Evolutionary conservation across 2,797 vertebrate species (phyloP).

Genomic region (Pangasius djambal): DNA sequence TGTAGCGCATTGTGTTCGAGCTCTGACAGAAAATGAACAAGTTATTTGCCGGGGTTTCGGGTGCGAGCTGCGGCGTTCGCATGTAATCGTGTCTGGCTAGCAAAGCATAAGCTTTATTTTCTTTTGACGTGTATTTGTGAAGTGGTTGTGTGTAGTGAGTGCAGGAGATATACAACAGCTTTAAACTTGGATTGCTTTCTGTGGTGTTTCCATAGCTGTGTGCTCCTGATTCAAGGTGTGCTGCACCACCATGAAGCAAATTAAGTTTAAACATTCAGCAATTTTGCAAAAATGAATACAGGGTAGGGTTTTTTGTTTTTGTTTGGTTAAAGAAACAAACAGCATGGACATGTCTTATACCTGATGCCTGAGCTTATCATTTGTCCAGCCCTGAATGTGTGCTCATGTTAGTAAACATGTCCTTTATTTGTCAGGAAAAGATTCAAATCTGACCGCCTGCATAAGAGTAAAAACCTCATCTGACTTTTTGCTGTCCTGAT

Average conservation of each 20-base stretch:
- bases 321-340: neutral
- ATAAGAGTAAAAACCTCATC: neutral
- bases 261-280: neutral
- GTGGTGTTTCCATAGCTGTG: neutral
- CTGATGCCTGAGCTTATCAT: neutral
- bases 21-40: neutral
- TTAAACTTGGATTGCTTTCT: neutral
- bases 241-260: neutral
- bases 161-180: neutral
- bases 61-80: neutral
- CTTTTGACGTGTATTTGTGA: neutral
- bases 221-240: neutral
- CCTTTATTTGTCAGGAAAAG: neutral
- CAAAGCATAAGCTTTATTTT: neutral
- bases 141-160: neutral
- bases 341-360: neutral
- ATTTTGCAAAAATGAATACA: neutral
- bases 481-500: neutral
- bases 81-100: neutral
- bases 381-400: neutral
- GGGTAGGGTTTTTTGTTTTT: too few species aligned
- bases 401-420: too few species aligned
- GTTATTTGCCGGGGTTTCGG: neutral
- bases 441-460: neutral
- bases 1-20: neutral